Base-by-base conservation (phyloP, 2,797 vertebrate genomes). In the Schizopygopsis pylzovi region DNA sequence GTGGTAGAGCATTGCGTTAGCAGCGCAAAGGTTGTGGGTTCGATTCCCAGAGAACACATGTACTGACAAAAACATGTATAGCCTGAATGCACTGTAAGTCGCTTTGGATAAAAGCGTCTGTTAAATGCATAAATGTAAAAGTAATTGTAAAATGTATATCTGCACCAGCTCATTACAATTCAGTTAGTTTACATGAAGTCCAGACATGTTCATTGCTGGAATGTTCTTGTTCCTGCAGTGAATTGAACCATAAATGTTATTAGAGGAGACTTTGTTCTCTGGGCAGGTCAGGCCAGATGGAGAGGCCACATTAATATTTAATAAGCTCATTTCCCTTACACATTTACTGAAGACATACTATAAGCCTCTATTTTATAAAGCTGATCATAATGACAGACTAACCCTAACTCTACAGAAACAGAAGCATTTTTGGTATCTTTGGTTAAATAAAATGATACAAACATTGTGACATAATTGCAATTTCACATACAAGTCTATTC, bases 261-360 rank as follows among this genome's bases (percentile, higher is more conserved):
- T 85, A 63, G 54, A 65, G 47, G 43, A 85, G 77, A 85, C 84
- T 85, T 85, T 85, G 77, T 80, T 85, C 84, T 80, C 22, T 16
- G 54, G 43, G 41, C 13, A 25, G 5, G 25, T 65, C 28, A 28
- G 28, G 28, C 28, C 28, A 28, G 3, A 54, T n/a, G 65, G 68
- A 80, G 54, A 80, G 84, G 67, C 43, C 20, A 43, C 16, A 85
- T 85, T 85, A 75, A 65, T 85, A 81, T 85, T 85, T 81, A 54
- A 81, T 85, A 20, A 22, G 22, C 18, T 73, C 47, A 25, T 67
- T 25, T 80, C 4, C 3, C 63, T 49, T 4, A 28, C 33, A 12
- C 4, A n/a, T 76, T 63, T 76, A 65, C 43, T 28, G 11, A n/a
- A 15, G 37, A 54, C 73, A 54, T 37, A n/a, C 13, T 16, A 73